phyloP scores from a whole-genome alignment of 2,888 invertebrate species.

The Cheilosia impressa region DNA sequence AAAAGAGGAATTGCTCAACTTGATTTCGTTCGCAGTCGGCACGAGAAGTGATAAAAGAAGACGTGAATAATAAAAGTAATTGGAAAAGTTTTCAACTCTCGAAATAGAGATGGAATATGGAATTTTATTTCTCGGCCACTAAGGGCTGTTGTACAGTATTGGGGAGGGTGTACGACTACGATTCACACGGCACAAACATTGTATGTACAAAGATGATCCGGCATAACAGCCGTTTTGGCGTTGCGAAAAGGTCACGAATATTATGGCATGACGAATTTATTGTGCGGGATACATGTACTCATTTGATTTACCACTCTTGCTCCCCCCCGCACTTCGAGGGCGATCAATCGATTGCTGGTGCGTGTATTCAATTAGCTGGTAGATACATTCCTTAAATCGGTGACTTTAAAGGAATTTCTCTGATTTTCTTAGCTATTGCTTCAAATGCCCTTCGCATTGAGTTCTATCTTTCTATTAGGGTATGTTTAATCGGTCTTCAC shows the following conservation, averaged over 20 bases:
- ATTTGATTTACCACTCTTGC: neutral
- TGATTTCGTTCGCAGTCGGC: slow-evolving; percentile 63
- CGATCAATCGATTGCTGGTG: too few species aligned
- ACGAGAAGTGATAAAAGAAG: slow-evolving; percentile 68
- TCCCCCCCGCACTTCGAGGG: too few species aligned
- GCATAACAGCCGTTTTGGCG: slow-evolving; percentile 19
- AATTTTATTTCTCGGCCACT: slow-evolving; percentile 51
- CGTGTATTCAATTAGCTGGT: too few species aligned
- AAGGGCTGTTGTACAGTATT: slow-evolving; percentile 14
- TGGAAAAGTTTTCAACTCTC: slow-evolving; percentile 70
- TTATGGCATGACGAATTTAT: neutral
- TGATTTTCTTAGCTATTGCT: too few species aligned
- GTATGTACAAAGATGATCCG: slow-evolving; percentile 43
- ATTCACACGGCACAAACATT: slow-evolving; percentile 44
- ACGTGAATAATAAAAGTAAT: slow-evolving; percentile 75
- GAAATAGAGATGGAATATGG: slow-evolving; percentile 53
- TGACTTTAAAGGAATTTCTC: too few species aligned
- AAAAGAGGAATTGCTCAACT: slow-evolving; percentile 50
- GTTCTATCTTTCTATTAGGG: too few species aligned
- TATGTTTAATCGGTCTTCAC: too few species aligned
- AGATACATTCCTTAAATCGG: too few species aligned
- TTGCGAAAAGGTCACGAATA: slow-evolving; percentile 20
- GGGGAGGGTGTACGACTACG: neutral
- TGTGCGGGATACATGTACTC: slow-evolving; percentile 1
- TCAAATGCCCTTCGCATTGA: too few species aligned